These are phyloP conservation scores for Andrena marginata DNA, from an alignment of 2,888 invertebrate species.

Conservation along the genomic window DNA sequence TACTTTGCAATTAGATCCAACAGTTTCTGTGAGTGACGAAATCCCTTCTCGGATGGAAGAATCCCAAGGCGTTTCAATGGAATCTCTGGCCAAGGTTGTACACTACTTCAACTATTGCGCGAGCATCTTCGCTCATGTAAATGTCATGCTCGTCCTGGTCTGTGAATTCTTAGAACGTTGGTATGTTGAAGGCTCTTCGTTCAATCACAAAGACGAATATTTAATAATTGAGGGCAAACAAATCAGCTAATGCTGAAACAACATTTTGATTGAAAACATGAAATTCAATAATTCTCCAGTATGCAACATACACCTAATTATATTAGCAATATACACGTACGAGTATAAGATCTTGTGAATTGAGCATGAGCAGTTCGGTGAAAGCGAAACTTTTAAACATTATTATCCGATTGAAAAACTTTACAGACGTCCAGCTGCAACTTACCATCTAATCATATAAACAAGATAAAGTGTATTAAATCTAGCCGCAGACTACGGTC, in stretches of 20 bases:
- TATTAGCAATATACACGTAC: too few species aligned
- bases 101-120: constrained; percentile 43
- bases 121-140: constrained; percentile 48
- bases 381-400: neutral
- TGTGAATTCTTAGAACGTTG: constrained; percentile 54
- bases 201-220: constrained; percentile 45
- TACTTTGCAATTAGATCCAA: neutral
- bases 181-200: constrained; percentile 44
- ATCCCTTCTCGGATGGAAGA: neutral
- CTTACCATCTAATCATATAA: constrained; percentile 18
- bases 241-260: constrained; percentile 22
- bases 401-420: neutral
- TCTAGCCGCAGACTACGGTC: constrained; percentile 26
- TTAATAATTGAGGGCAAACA: constrained; percentile 47
- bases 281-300: neutral
- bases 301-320: too few species aligned
- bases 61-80: neutral
- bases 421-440: neutral
- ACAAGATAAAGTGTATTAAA: constrained; percentile 38
- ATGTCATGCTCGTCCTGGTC: constrained; percentile 47
- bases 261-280: too few species aligned
- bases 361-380: neutral
- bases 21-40: neutral
- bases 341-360: neutral
- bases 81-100: constrained; percentile 40